These are phyloP conservation scores for Autographa gamma DNA, from an alignment of 2,888 invertebrate genomes.

Conservation along the genomic window DNA sequence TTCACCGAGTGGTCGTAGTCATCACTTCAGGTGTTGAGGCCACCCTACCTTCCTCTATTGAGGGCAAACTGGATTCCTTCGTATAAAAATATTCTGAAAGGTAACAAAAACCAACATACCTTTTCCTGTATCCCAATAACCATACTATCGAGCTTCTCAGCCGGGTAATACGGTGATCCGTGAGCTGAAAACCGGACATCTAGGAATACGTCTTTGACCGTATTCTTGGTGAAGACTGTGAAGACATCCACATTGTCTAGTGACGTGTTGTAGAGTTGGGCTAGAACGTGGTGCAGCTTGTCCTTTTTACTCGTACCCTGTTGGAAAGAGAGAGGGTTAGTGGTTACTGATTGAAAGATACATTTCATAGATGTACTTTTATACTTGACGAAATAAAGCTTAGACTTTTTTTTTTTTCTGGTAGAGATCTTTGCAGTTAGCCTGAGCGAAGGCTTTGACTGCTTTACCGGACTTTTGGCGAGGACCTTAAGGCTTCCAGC, in stretches of 20 bases:
- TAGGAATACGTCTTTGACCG: constrained; percentile 90
- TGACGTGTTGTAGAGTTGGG: constrained; percentile 93
- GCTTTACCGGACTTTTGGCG: too few relatives aligned
- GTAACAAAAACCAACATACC: constrained; percentile 72
- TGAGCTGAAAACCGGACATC: constrained; percentile 98
- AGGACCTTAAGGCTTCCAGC: too few relatives aligned
- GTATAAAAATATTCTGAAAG: too few relatives aligned
- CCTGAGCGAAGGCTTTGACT: too few relatives aligned
- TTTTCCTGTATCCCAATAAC: constrained; percentile 92
- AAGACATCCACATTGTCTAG: constrained; percentile 97
- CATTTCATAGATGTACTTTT: too few relatives aligned
- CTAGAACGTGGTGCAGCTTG: constrained; percentile 87
- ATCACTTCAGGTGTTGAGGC: too few relatives aligned
- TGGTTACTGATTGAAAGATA: background rate
- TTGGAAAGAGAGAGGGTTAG: constrained; percentile 45
- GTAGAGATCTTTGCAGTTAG: too few relatives aligned
- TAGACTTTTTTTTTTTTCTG: too few relatives aligned
- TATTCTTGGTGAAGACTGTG: constrained; percentile 93
- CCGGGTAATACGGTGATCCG: constrained; percentile 97
- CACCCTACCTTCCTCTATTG: too few relatives aligned
- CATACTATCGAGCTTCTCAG: constrained; percentile 96
- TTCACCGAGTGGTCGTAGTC: too few relatives aligned
- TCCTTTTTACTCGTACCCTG: constrained; percentile 93
- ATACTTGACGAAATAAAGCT: too few relatives aligned
- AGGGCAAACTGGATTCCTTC: too few relatives aligned